These are phyloP conservation scores for Platyrinchus mystaceus DNA, from an alignment of 2,797 vertebrate species.

Conservation along the genomic window DNA sequence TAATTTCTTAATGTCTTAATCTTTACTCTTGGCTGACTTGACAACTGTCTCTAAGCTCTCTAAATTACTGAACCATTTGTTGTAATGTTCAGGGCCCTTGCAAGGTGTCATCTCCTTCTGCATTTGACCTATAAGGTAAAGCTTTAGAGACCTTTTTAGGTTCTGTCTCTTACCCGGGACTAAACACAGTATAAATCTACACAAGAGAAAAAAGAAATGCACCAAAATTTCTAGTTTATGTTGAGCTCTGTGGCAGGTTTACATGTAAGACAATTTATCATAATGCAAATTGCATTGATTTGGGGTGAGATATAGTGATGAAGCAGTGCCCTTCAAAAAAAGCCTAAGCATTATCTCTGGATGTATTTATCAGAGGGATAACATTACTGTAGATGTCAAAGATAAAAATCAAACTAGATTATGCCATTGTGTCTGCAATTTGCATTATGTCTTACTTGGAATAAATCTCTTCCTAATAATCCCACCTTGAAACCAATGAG, in stretches of 20 bases:
- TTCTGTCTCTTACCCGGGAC: neutral
- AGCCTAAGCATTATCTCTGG: constrained; percentile 28
- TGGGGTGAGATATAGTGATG: neutral
- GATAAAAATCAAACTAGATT: constrained; percentile 27
- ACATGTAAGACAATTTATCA: neutral
- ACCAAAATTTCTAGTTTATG: neutral
- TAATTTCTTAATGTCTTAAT: neutral
- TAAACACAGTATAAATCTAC: neutral
- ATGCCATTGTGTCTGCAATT: constrained; percentile 5
- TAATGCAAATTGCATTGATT: constrained; percentile 6
- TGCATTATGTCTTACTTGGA: neutral
- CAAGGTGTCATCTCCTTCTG: neutral
- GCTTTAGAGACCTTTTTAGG: neutral
- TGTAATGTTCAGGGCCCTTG: neutral
- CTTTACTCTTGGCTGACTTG: neutral
- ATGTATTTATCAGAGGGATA: neutral
- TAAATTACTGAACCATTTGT: neutral
- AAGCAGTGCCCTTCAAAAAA: constrained; percentile 15
- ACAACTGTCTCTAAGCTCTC: neutral
- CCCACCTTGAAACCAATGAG: neutral
- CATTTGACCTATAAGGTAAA: neutral
- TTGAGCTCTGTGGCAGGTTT: neutral
- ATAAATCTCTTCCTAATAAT: constrained; percentile 1
- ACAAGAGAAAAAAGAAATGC: neutral
- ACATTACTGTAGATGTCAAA: constrained; percentile 15